Percentiles rank a stretch among this genome's conserved stretches.
These are phyloP conservation scores for Chaenogobius annularis DNA, from an alignment of 2,113 vertebrate genomes.

Conservation along the genomic window DNA sequence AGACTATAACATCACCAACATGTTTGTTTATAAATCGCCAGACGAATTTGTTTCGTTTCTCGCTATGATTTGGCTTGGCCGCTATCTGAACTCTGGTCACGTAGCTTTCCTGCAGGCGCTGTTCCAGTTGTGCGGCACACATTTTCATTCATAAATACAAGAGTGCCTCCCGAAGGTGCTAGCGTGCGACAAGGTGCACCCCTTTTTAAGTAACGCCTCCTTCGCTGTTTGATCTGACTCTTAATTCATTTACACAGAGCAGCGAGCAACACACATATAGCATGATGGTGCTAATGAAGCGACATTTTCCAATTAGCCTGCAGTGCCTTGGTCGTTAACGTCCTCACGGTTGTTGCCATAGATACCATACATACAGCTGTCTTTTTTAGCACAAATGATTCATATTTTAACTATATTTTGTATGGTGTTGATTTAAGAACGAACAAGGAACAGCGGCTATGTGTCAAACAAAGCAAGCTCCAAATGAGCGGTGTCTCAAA, in stretches of 20 bases:
- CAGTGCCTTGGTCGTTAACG: slow-evolving; percentile 29
- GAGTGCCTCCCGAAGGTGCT: slow-evolving; percentile 32
- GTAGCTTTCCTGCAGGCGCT: slow-evolving; percentile 35
- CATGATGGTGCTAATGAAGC: slow-evolving; percentile 42
- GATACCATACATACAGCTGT: slow-evolving; percentile 20
- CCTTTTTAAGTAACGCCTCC: neutral
- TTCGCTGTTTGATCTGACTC: slow-evolving; percentile 13
- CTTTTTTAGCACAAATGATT: neutral
- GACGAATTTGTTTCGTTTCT: slow-evolving; percentile 10
- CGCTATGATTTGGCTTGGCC: slow-evolving; percentile 18
- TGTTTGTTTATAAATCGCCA: neutral
- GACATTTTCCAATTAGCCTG: slow-evolving; percentile 26
- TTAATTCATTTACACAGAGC: slow-evolving; percentile 23
- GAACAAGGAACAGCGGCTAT: neutral
- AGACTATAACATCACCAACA: neutral
- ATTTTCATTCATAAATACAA: slow-evolving; percentile 69
- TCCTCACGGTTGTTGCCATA: slow-evolving; percentile 41
- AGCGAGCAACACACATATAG: slow-evolving; percentile 31
- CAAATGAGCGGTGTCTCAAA: slow-evolving; percentile 9
- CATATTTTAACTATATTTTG: neutral
- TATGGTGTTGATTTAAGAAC: slow-evolving; percentile 2
- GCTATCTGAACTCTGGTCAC: slow-evolving; percentile 53
- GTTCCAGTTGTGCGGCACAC: slow-evolving; percentile 43
- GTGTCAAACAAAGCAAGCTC: slow-evolving; percentile 15
- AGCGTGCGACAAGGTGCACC: slow-evolving; percentile 20